Conservation (phyloP, 2,797 vertebrate genomes). For the Ctenosaura bakeri region DNA sequence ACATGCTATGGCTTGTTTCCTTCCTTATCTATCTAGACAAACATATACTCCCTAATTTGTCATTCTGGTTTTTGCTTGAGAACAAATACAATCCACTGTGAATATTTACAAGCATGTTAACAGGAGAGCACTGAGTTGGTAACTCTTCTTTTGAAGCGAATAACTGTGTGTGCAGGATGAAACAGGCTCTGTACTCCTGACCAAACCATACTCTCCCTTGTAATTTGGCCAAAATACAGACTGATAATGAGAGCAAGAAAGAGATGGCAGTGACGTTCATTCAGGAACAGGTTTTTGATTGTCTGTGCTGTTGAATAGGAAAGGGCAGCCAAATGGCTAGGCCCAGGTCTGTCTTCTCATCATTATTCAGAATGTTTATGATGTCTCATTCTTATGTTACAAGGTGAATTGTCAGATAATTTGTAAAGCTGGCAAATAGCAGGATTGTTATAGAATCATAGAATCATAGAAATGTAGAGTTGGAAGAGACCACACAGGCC, state of each 20-base stretch:
- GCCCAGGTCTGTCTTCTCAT: too few relatives aligned
- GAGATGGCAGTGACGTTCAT: not conserved
- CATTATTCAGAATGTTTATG: not conserved
- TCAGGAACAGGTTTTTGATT: not conserved
- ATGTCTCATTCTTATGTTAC: not conserved
- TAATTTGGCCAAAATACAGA: not conserved
- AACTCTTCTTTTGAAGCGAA: not conserved
- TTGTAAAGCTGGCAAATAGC: not conserved
- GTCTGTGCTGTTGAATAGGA: not conserved
- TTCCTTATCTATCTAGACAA: slow-evolving; percentile 5
- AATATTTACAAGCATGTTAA: slow-evolving; percentile 5
- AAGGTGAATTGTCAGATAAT: not conserved
- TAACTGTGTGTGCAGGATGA: not conserved
- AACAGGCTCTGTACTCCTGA: not conserved
- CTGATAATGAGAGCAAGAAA: not conserved
- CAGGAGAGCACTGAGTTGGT: not conserved
- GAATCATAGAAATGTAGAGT: too few relatives aligned
- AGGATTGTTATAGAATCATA: not conserved
- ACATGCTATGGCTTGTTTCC: slow-evolving; percentile 50
- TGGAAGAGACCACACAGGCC: too few relatives aligned
- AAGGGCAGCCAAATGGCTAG: too few relatives aligned
- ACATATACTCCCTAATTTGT: not conserved
- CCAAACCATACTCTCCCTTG: not conserved
- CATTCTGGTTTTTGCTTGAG: slow-evolving; percentile 1
- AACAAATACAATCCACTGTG: not conserved